Conservation (phyloP, 1,140 invertebrate species). For the Coenobita brevimanus region DNA sequence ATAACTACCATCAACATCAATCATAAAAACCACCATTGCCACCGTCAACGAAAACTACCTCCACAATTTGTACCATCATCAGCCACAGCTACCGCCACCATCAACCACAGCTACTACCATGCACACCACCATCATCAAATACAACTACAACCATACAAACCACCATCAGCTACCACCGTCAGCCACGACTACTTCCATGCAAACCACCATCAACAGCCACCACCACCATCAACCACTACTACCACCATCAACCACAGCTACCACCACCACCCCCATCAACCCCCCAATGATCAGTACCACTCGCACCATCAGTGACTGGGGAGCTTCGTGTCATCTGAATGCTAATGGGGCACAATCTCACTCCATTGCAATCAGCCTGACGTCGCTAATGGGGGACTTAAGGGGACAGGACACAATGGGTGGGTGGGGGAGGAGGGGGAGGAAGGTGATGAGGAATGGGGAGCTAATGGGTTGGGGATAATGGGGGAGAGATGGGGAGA, state of each 20-base stretch:
- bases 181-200: neutral
- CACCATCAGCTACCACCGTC: slow-evolving; percentile 6
- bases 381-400: slow-evolving; percentile 47
- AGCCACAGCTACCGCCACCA: neutral
- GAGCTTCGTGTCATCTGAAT: slow-evolving; percentile 59
- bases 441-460: neutral
- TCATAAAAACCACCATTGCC: neutral
- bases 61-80: no score
- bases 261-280: neutral
- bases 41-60: neutral
- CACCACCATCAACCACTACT: slow-evolving; percentile 6
- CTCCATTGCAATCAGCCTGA: slow-evolving; percentile 44
- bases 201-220: neutral
- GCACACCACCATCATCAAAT: slow-evolving; percentile 40
- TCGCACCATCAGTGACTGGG: slow-evolving; percentile 44
- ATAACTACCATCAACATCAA: neutral
- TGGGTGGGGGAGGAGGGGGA: neutral
- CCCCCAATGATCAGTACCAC: slow-evolving; percentile 20
- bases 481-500: neutral
- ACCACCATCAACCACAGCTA: neutral
- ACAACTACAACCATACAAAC: no score
- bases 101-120: slow-evolving; percentile 2
- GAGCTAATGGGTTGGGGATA: neutral
- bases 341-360: slow-evolving; percentile 58
- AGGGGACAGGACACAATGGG: slow-evolving; percentile 30